Evolutionary conservation across 2,113 vertebrate species (phyloP).

Genomic region (Seriola quinqueradiata): DNA sequence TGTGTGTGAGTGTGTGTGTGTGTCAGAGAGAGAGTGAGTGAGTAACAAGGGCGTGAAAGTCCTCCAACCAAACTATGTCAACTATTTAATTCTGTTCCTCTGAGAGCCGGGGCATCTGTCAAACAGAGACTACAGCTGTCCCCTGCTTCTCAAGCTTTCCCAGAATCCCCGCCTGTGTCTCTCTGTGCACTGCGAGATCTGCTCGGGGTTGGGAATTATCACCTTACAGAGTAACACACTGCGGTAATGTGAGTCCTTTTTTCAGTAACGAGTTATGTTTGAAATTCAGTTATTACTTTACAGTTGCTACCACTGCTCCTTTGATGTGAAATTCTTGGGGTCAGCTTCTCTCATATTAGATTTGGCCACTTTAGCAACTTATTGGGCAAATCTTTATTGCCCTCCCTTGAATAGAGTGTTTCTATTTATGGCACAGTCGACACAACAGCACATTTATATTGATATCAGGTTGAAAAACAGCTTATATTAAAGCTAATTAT

Average conservation of each 20-base stretch:
- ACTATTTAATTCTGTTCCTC: conserved; percentile 61
- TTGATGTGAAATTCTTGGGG: background rate
- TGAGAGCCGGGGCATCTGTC: conserved; percentile 69
- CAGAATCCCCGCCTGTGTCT: conserved; percentile 32
- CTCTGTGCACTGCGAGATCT: conserved; percentile 3
- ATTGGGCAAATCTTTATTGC: too few species aligned
- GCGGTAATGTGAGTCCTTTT: background rate
- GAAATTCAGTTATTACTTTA: background rate
- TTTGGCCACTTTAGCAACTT: too few species aligned
- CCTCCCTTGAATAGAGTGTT: too few species aligned
- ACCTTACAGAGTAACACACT: conserved; percentile 11
- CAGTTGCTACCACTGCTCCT: too few species aligned
- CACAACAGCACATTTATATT: background rate
- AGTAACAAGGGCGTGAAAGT: conserved; percentile 61
- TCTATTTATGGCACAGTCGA: too few species aligned
- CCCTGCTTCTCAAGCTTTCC: conserved; percentile 47
- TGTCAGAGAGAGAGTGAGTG: conserved; percentile 20
- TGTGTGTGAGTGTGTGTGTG: conserved; percentile 33
- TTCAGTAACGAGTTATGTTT: background rate
- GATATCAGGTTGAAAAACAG: background rate
- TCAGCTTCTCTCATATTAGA: background rate
- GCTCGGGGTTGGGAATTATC: conserved; percentile 22
- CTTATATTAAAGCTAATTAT: background rate
- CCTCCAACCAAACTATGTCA: conserved; percentile 70
- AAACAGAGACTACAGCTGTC: conserved; percentile 73